Base-by-base conservation (phyloP, 2,797 vertebrate genomes). In the Australoheros facetus region DNA sequence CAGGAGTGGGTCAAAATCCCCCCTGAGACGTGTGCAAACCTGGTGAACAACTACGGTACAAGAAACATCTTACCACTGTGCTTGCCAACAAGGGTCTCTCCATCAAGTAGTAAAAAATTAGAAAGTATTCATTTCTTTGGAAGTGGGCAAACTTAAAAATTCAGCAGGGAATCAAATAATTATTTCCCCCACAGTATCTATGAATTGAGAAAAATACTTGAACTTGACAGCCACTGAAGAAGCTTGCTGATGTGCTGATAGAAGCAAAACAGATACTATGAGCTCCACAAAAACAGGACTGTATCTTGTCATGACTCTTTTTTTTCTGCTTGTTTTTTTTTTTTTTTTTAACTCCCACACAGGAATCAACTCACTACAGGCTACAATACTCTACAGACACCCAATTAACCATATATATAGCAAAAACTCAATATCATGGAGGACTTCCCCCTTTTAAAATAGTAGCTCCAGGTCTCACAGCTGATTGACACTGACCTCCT, bases 401-500 rank as follows among this genome's bases (percentile, higher is more conserved):
- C 30, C 42, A 74, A 73, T 75, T 58, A 70, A 21, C 57, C 37
- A 80, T 37, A 37, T 11, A 70, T 51, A 53, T 10, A 66, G 28
- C 70, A 17, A 21, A 70, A 86, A 73, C 66, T 48, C 12, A 81
- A 88, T 75, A 51, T 82, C 80, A 88, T 4, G 73, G 21, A 71
- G 54, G 37, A 32, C 71, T 71, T 71, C 32, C 57, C 45, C 26
- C 72, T 81, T 82, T 74, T 79, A 76, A 74, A 78, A 53, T 59
- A 78, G 78, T 19, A 28, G 79, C 70, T 59, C 7, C 8, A 21
- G 75, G 79, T 78, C 26, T 70, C 32, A 3, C 23, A 17, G 62
- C 19, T 79, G 58, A 79, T 73, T 78, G 79, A 73, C 74, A 79
- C 32, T 78, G 77, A 81, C 83, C 73, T 85, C 45, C 21, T 80